These are phyloP conservation scores for Zoanthus gigantus DNA, from an alignment of 92 coral and sea anemone species.

Conservation along the genomic window DNA sequence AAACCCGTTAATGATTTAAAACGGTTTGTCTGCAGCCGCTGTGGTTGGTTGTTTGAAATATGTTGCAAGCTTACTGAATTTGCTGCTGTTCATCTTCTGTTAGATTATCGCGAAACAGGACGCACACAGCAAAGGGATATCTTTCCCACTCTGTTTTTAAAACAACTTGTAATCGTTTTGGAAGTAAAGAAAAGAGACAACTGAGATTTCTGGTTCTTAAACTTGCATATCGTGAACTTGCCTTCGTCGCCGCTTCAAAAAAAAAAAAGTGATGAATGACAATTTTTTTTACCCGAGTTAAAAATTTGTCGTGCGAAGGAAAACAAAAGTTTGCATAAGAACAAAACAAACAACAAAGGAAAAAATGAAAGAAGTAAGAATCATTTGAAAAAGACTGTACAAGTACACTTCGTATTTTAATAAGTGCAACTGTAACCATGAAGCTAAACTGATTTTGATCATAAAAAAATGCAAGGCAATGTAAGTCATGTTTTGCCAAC, in stretches of 20 bases:
- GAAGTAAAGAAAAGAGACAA: not conserved
- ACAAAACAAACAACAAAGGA: not conserved
- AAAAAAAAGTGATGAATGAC: not conserved
- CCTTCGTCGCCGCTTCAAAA: not conserved
- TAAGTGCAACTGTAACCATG: not conserved
- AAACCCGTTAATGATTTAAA: not conserved
- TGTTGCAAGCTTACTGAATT: not conserved
- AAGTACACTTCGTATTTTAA: not conserved
- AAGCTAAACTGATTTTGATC: too few relatives aligned
- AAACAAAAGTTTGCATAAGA: constrained; percentile 13
- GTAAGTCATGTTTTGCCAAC: not conserved
- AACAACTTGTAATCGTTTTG: not conserved
- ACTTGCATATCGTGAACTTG: not conserved
- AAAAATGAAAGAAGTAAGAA: not conserved
- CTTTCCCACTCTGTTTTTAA: not conserved
- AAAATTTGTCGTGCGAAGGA: not conserved
- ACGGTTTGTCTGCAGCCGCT: too few relatives aligned
- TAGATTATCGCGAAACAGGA: not conserved
- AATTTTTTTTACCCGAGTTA: not conserved
- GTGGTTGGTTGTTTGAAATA: not conserved
- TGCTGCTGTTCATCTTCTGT: not conserved
- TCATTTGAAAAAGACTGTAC: not conserved
- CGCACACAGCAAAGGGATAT: not conserved
- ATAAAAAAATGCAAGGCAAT: constrained; percentile 1
- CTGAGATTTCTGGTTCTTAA: not conserved